Evolutionary conservation across 2,888 invertebrate species (phyloP), one percentile per base, ranked within the genome.

Genomic region (Coenonympha glycerion): DNA sequence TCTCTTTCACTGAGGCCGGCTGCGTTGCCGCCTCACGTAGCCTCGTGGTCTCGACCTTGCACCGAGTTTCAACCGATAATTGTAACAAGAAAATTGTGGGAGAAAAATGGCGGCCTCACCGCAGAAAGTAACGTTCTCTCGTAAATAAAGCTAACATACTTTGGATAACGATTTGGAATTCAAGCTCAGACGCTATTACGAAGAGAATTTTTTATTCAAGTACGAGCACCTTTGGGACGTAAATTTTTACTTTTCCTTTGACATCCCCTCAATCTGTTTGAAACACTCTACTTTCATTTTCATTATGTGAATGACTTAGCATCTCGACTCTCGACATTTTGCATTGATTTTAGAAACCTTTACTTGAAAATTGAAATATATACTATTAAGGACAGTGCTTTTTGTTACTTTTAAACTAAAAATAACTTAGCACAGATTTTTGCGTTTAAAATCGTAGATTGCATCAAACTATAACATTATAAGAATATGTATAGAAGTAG

Each of bases 1-100:
- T 59, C 55, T 60, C 61, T 58, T 58, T 56, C 58, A 52, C 49
- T 54, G 54, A 47, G 55, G 40, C 54, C 51, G 49, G 53, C 57
- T 30, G 30, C 49, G 49, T 55, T 49, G 49, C 46, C 56, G 52
- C 51, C 48, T 56, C 61, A 61, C 56, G 56, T 56, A 54, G 47
- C 34, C 44, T 31, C 37, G 53, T 54, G 53, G 54, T 53, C 71
- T 52, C 71, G 77, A 75, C 80, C 78, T 83, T 79, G 78, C 71
- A 63, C 69, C 65, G 67, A 68, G 64, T 71, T 73, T 71, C 65
- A 61, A 63, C 67, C 68, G 61, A 69, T 66, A 66, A 66, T 52
- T 36, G 36, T 36, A 13, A 24, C 15, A 39, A 39, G 39, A 15
- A 39, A 47, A 46, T 47, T 34, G 53, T 48, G 44, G 52, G 50